phyloP scores from a whole-genome alignment of 2,888 invertebrate genomes.

The Sericinus montela region DNA sequence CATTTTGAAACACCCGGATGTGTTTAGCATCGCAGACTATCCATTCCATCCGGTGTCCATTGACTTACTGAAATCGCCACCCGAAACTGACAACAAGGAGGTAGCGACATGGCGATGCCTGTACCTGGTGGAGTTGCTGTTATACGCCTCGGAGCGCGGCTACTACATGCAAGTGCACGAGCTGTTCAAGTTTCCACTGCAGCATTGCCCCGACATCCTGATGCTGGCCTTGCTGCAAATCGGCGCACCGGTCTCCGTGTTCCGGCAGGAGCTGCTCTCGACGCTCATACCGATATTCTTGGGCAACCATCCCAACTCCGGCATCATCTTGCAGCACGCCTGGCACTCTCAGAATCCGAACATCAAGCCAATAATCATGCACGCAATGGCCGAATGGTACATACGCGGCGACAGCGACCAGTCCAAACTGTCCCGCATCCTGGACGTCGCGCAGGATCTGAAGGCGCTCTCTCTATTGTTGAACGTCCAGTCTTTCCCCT shows the following conservation, averaged over 20 bases:
- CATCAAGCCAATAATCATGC: conserved; percentile 92
- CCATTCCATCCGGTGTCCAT: conserved; percentile 92
- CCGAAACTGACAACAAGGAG: conserved; percentile 97
- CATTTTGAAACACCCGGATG: conserved; percentile 93
- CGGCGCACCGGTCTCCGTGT: conserved; percentile 86
- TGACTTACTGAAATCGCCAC: conserved; percentile 94
- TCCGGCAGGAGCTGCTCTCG: conserved; percentile 92
- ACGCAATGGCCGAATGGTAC: conserved; percentile 99
- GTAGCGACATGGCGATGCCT: conserved; percentile 95
- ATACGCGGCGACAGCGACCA: conserved; percentile 95
- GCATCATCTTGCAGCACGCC: conserved; percentile 96
- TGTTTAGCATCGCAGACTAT: conserved; percentile 96
- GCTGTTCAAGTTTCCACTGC: conserved; percentile 93
- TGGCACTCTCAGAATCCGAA: conserved; percentile 91
- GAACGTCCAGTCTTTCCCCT: conserved; percentile 94
- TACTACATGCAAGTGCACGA: conserved; percentile 91
- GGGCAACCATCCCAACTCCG: conserved; percentile 97
- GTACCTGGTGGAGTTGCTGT: conserved; percentile 92
- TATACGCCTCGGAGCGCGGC: conserved; percentile 93
- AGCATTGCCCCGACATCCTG: conserved; percentile 96
- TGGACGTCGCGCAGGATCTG: conserved; percentile 97
- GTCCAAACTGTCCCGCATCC: conserved; percentile 93
- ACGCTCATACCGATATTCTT: conserved; percentile 95
- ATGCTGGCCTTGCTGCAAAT: conserved; percentile 94
- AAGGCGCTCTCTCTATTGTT: conserved; percentile 94